Conservation (phyloP, 1,140 invertebrate species). For the Bombyx mandarina region DNA sequence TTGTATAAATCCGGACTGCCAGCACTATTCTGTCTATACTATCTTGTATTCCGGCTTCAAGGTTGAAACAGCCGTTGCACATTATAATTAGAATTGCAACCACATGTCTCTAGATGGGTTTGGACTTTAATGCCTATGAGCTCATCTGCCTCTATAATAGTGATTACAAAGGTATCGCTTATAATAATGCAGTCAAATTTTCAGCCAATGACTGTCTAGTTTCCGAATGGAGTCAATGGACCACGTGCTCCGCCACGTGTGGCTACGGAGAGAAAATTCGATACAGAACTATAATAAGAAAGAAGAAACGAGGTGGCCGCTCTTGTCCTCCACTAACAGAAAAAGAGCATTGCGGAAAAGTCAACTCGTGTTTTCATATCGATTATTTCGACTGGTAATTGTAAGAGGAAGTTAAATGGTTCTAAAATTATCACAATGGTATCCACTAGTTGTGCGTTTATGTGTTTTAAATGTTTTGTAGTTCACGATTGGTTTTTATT, state of each 20-base stretch:
- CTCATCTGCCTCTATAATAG: neutral
- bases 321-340: slow-evolving; percentile 73
- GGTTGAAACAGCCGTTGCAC: too few relatives aligned
- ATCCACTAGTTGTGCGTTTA: too few relatives aligned
- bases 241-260: slow-evolving; percentile 76
- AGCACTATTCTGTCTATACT: too few relatives aligned
- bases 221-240: slow-evolving; percentile 78
- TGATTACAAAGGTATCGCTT: neutral
- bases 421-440: too few relatives aligned
- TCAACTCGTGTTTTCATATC: slow-evolving; percentile 46
- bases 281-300: slow-evolving; percentile 63
- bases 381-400: slow-evolving; percentile 55
- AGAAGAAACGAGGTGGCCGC: slow-evolving; percentile 73
- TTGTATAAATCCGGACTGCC: too few relatives aligned
- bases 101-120: too few relatives aligned
- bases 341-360: slow-evolving; percentile 45
- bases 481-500: too few relatives aligned
- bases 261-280: slow-evolving; percentile 75
- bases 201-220: slow-evolving; percentile 71
- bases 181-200: slow-evolving; percentile 1
- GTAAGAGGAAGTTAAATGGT: too few relatives aligned
- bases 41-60: too few relatives aligned
- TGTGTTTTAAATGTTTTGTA: too few relatives aligned
- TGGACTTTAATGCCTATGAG: neutral
- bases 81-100: too few relatives aligned